These are phyloP conservation scores for Arenaria interpres DNA, from an alignment of 2,113 vertebrate genomes.

Conservation along the genomic window DNA sequence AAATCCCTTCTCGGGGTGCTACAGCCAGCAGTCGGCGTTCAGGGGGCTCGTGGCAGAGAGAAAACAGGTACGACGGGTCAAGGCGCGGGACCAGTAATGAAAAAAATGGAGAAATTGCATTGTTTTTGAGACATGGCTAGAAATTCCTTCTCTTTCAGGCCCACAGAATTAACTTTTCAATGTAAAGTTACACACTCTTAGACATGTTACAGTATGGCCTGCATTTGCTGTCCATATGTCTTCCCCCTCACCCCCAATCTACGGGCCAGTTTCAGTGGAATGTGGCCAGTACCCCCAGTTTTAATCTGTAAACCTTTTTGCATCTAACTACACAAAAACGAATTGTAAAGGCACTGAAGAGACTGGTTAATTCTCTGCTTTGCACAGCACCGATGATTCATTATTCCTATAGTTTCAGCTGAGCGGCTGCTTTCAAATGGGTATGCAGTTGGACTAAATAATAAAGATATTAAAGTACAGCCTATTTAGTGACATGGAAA, in stretches of 20 bases:
- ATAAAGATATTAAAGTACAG: conserved; percentile 8
- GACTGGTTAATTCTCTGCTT: neutral
- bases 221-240: neutral
- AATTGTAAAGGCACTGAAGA: neutral
- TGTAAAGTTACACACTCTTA: neutral
- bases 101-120: neutral
- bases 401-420: conserved; percentile 19
- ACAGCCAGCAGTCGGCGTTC: neutral
- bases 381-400: neutral
- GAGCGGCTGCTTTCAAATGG: conserved; percentile 32
- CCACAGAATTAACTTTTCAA: neutral
- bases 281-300: neutral
- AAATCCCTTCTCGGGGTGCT: neutral
- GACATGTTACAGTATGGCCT: neutral
- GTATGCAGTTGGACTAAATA: conserved; percentile 8
- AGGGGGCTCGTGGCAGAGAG: neutral
- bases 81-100: neutral
- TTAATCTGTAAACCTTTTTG: neutral
- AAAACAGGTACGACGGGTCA: neutral
- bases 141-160: neutral
- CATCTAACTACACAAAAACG: neutral
- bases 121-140: neutral
- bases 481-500: conserved; percentile 11
- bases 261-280: neutral
- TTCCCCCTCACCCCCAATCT: neutral